phyloP scores from a whole-genome alignment of 2,888 invertebrate species.

The Acleris literana region DNA sequence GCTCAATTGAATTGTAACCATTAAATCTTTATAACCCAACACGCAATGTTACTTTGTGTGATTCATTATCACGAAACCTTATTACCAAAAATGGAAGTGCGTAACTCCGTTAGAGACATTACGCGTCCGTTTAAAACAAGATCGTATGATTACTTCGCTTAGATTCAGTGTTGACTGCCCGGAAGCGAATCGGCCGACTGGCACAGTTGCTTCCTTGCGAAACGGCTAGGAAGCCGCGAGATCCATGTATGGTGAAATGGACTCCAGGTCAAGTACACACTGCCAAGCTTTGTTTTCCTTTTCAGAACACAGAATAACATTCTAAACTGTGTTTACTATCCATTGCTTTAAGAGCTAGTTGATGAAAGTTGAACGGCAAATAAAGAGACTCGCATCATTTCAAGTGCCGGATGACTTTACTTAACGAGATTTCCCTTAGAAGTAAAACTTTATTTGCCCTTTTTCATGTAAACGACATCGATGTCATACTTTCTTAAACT shows the following conservation, averaged over 20 bases:
- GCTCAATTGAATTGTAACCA: too few species aligned
- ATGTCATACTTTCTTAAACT: neutral
- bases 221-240: slow-evolving; percentile 57
- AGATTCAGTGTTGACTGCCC: slow-evolving; percentile 38
- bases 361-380: neutral
- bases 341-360: neutral
- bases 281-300: slow-evolving; percentile 24
- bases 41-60: slow-evolving; percentile 26
- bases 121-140: slow-evolving; percentile 34
- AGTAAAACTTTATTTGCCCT: slow-evolving; percentile 10
- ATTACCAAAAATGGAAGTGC: slow-evolving; percentile 60
- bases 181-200: slow-evolving; percentile 46
- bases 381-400: neutral
- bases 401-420: slow-evolving; percentile 3
- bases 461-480: neutral
- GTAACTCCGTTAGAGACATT: slow-evolving; percentile 12
- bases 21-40: too few species aligned
- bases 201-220: slow-evolving; percentile 59
- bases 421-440: slow-evolving; percentile 7
- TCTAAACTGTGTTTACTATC: neutral
- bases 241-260: slow-evolving; percentile 55
- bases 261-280: slow-evolving; percentile 48
- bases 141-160: slow-evolving; percentile 36
- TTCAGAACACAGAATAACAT: neutral
- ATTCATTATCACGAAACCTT: slow-evolving; percentile 52